phyloP scores from a whole-genome alignment of 2,113 vertebrate species.

The Saccopteryx leptura region DNA sequence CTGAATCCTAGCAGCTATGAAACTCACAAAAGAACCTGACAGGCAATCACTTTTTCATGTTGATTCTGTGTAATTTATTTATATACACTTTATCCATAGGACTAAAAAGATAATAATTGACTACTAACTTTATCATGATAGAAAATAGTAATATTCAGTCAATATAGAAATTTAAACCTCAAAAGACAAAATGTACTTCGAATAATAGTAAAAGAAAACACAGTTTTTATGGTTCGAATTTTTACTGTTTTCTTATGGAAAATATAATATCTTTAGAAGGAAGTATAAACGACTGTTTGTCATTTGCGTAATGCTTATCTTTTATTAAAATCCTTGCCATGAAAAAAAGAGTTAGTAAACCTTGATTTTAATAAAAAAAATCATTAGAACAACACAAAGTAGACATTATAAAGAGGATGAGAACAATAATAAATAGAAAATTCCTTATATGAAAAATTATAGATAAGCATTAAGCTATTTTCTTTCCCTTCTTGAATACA shows the following conservation, averaged over 20 bases:
- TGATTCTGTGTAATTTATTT: constrained; percentile 20
- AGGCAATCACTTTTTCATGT: not conserved
- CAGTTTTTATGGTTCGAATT: not conserved
- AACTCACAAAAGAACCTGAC: not conserved
- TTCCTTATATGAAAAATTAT: not conserved
- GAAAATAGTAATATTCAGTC: not conserved
- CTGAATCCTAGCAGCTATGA: not conserved
- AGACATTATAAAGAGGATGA: not conserved
- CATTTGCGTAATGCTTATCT: not conserved
- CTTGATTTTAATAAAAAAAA: constrained; percentile 26
- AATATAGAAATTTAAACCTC: not conserved
- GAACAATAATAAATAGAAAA: not conserved
- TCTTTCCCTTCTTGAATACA: not conserved
- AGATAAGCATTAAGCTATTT: not conserved
- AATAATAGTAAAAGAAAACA: not conserved
- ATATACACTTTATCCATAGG: not conserved
- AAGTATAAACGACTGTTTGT: not conserved
- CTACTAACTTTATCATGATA: not conserved
- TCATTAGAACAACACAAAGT: not conserved
- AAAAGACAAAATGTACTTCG: not conserved
- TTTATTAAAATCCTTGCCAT: constrained; percentile 7
- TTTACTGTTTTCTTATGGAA: not conserved
- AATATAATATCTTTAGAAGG: not conserved
- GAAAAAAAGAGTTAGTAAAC: not conserved
- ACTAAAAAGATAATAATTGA: not conserved